Percentiles rank a stretch among this genome's conserved stretches.
phyloP scores from a whole-genome alignment of 2,888 invertebrate species.

The Chrysomela aeneicollis region DNA sequence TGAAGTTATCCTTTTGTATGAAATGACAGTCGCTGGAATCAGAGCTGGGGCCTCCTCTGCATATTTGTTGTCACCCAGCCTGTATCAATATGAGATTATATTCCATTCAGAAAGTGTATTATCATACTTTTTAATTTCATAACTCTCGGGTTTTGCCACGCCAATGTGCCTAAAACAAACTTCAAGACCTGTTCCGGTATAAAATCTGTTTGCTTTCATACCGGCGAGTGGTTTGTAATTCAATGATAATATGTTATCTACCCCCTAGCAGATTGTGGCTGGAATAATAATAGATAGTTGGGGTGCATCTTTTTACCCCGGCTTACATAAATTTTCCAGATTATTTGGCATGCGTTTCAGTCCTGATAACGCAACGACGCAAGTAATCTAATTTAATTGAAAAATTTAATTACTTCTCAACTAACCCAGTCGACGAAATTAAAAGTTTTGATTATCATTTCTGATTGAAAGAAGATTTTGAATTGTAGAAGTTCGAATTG shows the following conservation, averaged over 20 bases:
- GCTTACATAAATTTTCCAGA: constrained; percentile 50
- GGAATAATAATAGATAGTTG: constrained; percentile 51
- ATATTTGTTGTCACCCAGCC: too few relatives aligned
- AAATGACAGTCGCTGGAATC: too few relatives aligned
- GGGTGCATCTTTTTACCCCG: constrained; percentile 49
- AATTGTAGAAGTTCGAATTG: too few relatives aligned
- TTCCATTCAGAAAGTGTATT: not conserved
- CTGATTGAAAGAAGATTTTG: too few relatives aligned
- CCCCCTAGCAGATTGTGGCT: constrained; percentile 56
- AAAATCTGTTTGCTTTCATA: constrained; percentile 50
- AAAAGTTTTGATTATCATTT: too few relatives aligned
- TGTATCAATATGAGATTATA: too few relatives aligned
- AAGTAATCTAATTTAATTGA: constrained; percentile 30
- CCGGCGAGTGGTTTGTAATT: constrained; percentile 54
- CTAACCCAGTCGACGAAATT: not conserved
- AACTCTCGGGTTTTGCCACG: not conserved
- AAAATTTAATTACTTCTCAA: constrained; percentile 26
- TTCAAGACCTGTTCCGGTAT: constrained; percentile 30
- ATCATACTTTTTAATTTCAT: not conserved
- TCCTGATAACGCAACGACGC: constrained; percentile 28
- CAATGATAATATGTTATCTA: constrained; percentile 58
- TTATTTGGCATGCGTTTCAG: constrained; percentile 41
- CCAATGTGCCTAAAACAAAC: constrained; percentile 26
- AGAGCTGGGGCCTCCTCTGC: too few relatives aligned
- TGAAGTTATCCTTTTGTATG: too few relatives aligned